Percentiles rank a stretch among this genome's conserved stretches.
phyloP scores from a whole-genome alignment of 2,113 vertebrate species.

The Bombycilla garrulus region DNA sequence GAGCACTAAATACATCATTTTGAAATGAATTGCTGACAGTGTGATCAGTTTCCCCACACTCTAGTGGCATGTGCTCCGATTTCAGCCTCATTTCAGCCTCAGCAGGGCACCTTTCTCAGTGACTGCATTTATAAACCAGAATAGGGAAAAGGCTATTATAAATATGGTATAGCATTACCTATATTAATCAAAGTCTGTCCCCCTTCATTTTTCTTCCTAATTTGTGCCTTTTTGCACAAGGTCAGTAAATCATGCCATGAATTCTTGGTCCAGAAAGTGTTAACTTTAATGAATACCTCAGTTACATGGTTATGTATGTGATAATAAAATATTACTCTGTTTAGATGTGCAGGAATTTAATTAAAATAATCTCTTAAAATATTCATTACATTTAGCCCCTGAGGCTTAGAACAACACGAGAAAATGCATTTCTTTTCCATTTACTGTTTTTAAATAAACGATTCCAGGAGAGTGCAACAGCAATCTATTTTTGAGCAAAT shows the following conservation, averaged over 20 bases:
- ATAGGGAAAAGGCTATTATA: slow-evolving; percentile 92
- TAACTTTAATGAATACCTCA: slow-evolving; percentile 90
- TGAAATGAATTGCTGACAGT: slow-evolving; percentile 90
- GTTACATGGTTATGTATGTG: slow-evolving; percentile 78
- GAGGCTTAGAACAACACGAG: slow-evolving; percentile 81
- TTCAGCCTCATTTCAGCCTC: slow-evolving; percentile 94
- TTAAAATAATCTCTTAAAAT: slow-evolving; percentile 93
- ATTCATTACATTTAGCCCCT: slow-evolving; percentile 85
- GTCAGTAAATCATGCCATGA: slow-evolving; percentile 85
- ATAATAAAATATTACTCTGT: slow-evolving; percentile 87
- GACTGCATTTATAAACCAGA: slow-evolving; percentile 85
- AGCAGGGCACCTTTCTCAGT: slow-evolving; percentile 92
- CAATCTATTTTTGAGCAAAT: slow-evolving; percentile 81
- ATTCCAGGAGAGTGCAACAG: slow-evolving; percentile 77
- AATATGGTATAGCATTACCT: slow-evolving; percentile 92
- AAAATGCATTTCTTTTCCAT: slow-evolving; percentile 82
- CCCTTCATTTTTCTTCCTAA: slow-evolving; percentile 88
- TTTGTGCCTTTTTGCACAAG: slow-evolving; percentile 87
- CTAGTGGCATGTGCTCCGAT: slow-evolving; percentile 87
- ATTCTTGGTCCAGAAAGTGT: slow-evolving; percentile 82
- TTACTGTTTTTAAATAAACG: slow-evolving; percentile 84
- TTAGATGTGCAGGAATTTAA: slow-evolving; percentile 88
- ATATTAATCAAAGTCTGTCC: slow-evolving; percentile 97
- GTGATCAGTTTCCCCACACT: slow-evolving; percentile 90
- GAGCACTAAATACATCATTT: slow-evolving; percentile 88